Percentiles rank a stretch among this genome's conserved stretches.
These are phyloP conservation scores for Lysandra coridon DNA, from an alignment of 2,888 invertebrate species.

Conservation along the genomic window DNA sequence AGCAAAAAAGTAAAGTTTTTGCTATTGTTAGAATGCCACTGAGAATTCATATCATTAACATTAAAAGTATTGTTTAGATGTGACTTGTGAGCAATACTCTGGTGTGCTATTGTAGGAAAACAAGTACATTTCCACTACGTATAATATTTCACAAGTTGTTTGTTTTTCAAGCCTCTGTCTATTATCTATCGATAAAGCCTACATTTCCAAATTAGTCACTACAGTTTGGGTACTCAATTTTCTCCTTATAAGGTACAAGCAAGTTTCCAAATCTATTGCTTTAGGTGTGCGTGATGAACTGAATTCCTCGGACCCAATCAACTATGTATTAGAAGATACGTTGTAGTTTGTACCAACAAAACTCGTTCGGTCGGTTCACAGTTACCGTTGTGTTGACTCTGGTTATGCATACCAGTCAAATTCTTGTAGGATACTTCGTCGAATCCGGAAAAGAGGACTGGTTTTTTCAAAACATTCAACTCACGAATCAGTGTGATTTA, in stretches of 20 bases:
- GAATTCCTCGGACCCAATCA: constrained; percentile 56
- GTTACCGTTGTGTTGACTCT: constrained; percentile 56
- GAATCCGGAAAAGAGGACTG: constrained; percentile 10
- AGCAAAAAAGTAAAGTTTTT: neutral
- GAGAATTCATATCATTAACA: constrained; percentile 15
- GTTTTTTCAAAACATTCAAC: neutral
- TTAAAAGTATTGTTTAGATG: constrained; percentile 4
- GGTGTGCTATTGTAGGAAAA: neutral
- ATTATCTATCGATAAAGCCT: neutral
- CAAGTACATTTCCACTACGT: neutral
- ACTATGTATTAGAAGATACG: constrained; percentile 63
- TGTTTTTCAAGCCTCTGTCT: neutral
- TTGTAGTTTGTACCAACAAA: constrained; percentile 46
- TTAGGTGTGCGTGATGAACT: constrained; percentile 39
- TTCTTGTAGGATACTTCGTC: constrained; percentile 1
- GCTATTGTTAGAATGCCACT: constrained; percentile 20
- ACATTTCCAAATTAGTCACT: neutral
- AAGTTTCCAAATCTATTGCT: constrained; percentile 8
- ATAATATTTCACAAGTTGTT: neutral
- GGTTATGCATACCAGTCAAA: constrained; percentile 43
- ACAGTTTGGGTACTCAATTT: neutral
- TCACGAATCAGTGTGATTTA: neutral
- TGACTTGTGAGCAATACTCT: neutral
- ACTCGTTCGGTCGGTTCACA: constrained; percentile 58
- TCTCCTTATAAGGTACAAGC: neutral